phyloP scores from a whole-genome alignment of 1,140 invertebrate species.

The Hylaeus anthracinus region DNA sequence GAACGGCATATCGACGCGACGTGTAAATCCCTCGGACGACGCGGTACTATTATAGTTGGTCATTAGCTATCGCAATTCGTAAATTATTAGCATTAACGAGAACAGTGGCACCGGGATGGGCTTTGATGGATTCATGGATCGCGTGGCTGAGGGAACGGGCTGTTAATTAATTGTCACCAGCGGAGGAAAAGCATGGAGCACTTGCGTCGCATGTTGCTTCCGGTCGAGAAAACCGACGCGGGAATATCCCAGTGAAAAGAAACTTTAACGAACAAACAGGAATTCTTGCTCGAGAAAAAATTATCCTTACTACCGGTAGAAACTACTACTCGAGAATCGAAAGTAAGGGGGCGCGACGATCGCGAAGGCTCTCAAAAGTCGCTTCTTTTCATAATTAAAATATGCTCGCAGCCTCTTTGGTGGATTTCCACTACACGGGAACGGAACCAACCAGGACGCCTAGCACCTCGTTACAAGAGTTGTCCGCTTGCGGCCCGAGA shows the following conservation, averaged over 20 bases:
- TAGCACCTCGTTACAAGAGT: constrained; percentile 49
- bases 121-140: constrained; percentile 59
- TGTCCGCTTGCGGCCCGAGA: constrained; percentile 25
- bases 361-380: not conserved
- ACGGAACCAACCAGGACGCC: not conserved
- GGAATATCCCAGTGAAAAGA: not conserved
- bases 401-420: not conserved
- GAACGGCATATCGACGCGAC: not conserved
- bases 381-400: constrained; percentile 45
- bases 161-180: constrained; percentile 56
- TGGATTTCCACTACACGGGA: constrained; percentile 5
- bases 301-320: too few species aligned
- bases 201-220: constrained; percentile 1
- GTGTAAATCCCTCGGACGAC: not conserved
- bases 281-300: not conserved
- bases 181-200: constrained; percentile 12
- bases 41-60: not conserved
- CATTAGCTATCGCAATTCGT: constrained; percentile 54
- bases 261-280: constrained; percentile 35
- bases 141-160: constrained; percentile 42
- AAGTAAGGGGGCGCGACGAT: not conserved
- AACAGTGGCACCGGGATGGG: not conserved
- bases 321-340: too few species aligned
- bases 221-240: constrained; percentile 2
- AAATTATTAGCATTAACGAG: constrained; percentile 61